Conservation (phyloP, 2,113 vertebrate species). For the Psittacara wagleri region DNA sequence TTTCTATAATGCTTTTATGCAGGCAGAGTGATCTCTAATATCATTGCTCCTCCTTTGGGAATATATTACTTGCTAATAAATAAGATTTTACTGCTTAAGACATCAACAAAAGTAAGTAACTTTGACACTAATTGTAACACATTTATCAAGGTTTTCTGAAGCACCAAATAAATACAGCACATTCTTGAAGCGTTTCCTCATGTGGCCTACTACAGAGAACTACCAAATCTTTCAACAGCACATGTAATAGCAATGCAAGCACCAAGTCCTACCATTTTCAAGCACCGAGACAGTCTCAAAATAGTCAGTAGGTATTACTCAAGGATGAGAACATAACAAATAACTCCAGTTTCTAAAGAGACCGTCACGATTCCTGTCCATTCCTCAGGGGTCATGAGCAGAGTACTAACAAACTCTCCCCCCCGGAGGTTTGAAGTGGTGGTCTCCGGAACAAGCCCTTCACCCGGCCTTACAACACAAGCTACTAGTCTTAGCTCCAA, state of each 20-base stretch:
- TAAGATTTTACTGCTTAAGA: background rate
- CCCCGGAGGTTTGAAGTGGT: accelerated
- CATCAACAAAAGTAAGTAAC: background rate
- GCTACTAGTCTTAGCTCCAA: background rate
- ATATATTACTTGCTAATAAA: background rate
- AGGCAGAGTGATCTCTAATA: background rate
- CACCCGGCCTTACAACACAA: background rate
- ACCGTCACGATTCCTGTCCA: accelerated
- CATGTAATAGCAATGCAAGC: background rate
- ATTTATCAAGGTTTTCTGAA: background rate
- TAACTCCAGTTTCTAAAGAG: background rate
- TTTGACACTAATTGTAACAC: background rate
- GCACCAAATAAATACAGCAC: background rate
- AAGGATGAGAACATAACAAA: background rate
- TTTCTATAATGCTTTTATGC: background rate
- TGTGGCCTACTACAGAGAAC: background rate
- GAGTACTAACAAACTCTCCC: background rate
- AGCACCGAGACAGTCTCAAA: background rate
- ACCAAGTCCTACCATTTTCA: background rate
- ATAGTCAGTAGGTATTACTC: background rate
- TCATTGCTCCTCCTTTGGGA: background rate
- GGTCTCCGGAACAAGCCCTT: background rate
- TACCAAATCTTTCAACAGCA: background rate
- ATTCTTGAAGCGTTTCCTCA: conserved; percentile 7
- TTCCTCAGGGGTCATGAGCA: accelerated